phyloP scores from a whole-genome alignment of 1,140 invertebrate species.

The Musca vetustissima region DNA sequence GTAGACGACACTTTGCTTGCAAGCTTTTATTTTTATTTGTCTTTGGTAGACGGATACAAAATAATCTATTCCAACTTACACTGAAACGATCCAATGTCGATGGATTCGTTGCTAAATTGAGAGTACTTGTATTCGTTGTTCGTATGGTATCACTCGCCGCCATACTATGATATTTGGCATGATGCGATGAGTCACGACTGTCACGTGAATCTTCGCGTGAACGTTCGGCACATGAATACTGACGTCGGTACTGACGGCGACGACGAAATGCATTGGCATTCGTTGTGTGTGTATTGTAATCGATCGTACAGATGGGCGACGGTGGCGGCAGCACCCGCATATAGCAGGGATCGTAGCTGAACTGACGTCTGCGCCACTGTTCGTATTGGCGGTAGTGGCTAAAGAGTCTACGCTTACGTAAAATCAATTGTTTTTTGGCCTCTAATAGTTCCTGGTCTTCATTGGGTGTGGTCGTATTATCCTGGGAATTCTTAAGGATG shows the following conservation, averaged over 20 bases:
- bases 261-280: slow-evolving; percentile 37
- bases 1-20: neutral
- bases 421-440: slow-evolving; percentile 52
- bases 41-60: no score
- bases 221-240: slow-evolving; percentile 51
- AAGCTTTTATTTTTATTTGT: no score
- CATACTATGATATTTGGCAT: slow-evolving; percentile 45
- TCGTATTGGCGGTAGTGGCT: slow-evolving; percentile 54
- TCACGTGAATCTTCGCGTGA: slow-evolving; percentile 51
- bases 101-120: slow-evolving; percentile 41
- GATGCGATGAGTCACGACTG: slow-evolving; percentile 43
- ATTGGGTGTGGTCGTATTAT: slow-evolving; percentile 35
- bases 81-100: slow-evolving; percentile 46
- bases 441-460: slow-evolving; percentile 51
- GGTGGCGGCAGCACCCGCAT: slow-evolving; percentile 50
- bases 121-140: slow-evolving; percentile 47
- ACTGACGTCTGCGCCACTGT: slow-evolving; percentile 52
- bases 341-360: slow-evolving; percentile 54
- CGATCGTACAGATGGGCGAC: slow-evolving; percentile 37
- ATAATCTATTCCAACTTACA: slow-evolving; percentile 39
- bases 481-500: slow-evolving; percentile 50
- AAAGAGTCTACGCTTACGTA: slow-evolving; percentile 48
- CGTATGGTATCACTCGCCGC: slow-evolving; percentile 49
- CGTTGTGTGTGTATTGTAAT: neutral
- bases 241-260: slow-evolving; percentile 48